Percentiles rank a stretch among this genome's conserved stretches.
Evolutionary conservation across 2,113 vertebrate species (phyloP).

Genomic region (Neogale vison): DNA sequence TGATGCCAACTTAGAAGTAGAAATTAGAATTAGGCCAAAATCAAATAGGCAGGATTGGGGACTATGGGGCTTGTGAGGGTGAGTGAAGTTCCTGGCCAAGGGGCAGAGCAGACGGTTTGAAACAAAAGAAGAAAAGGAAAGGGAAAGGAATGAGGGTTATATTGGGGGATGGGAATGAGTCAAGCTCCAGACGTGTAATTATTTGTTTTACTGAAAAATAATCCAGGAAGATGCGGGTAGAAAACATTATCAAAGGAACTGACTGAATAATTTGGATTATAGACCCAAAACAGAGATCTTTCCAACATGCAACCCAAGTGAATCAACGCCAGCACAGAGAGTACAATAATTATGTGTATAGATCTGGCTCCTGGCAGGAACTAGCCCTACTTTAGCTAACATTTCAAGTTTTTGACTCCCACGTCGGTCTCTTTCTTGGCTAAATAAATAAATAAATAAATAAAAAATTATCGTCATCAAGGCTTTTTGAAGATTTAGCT

Average conservation of each 20-base stretch:
- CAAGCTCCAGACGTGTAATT: not conserved
- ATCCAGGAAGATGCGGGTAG: not conserved
- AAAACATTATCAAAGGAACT: slow-evolving; percentile 4
- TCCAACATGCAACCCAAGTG: slow-evolving; percentile 2
- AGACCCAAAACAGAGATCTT: slow-evolving; percentile 56
- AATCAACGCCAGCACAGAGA: slow-evolving; percentile 6
- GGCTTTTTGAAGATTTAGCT: slow-evolving; percentile 65
- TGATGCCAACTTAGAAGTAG: not conserved
- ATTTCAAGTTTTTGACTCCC: slow-evolving; percentile 36
- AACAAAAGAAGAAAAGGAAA: not conserved
- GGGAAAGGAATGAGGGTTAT: not conserved
- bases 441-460: not conserved
- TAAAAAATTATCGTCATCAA: slow-evolving; percentile 30
- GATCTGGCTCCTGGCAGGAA: slow-evolving; percentile 55
- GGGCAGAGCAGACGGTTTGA: not conserved
- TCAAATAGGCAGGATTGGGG: not conserved
- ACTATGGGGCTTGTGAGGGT: not conserved
- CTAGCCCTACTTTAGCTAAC: slow-evolving; percentile 42
- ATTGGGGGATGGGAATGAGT: not conserved
- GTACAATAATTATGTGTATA: slow-evolving; percentile 20
- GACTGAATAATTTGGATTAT: slow-evolving; percentile 52
- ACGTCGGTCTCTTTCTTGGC: slow-evolving; percentile 55
- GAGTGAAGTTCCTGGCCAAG: not conserved
- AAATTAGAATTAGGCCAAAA: not conserved
- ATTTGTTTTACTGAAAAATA: slow-evolving; percentile 57